A percentile compares a stretch with the other conserved stretches of the same genome.
Conservation (phyloP, 2,888 invertebrate genomes). For the Drosophila bunnanda region DNA sequence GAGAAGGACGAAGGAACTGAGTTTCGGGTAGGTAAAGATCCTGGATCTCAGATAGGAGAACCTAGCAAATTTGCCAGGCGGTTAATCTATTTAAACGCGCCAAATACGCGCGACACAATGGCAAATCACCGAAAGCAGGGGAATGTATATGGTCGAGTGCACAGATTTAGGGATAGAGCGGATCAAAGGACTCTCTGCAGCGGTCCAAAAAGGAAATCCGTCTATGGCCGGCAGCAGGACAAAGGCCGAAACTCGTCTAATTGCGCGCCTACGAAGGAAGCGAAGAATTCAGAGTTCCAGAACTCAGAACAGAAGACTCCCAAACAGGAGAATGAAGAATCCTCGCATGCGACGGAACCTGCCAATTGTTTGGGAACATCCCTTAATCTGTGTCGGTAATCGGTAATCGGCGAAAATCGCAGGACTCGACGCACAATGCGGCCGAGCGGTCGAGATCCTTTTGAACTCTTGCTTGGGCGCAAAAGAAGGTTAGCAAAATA, state of each 20-base stretch:
- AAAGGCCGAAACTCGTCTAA: constrained; percentile 77
- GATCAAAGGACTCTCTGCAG: constrained; percentile 62
- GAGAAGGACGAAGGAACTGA: constrained; percentile 13
- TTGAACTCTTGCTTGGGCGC: constrained; percentile 81
- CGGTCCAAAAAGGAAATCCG: constrained; percentile 62
- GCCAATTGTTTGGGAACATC: constrained; percentile 80
- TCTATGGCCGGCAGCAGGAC: constrained; percentile 55
- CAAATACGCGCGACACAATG: constrained; percentile 81
- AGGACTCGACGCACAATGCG: constrained; percentile 52
- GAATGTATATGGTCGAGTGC: constrained; percentile 67
- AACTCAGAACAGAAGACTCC: constrained; percentile 20
- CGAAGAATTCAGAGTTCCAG: constrained; percentile 43
- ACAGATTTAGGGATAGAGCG: constrained; percentile 77
- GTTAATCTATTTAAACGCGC: constrained; percentile 85
- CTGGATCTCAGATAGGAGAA: constrained; percentile 64
- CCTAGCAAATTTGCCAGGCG: constrained; percentile 84
- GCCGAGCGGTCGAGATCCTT: constrained; percentile 81
- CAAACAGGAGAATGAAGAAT: constrained; percentile 19
- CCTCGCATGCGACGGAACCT: constrained; percentile 51
- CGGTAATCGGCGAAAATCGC: constrained; percentile 70
- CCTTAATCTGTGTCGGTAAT: constrained; percentile 84
- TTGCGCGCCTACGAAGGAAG: constrained; percentile 71
- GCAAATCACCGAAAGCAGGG: constrained; percentile 42
- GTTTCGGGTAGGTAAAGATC: constrained; percentile 50
- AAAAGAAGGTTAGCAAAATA: constrained; percentile 82